Evolutionary conservation across 2,113 vertebrate species (phyloP).

Genomic region (Onychostruthus taczanowskii): DNA sequence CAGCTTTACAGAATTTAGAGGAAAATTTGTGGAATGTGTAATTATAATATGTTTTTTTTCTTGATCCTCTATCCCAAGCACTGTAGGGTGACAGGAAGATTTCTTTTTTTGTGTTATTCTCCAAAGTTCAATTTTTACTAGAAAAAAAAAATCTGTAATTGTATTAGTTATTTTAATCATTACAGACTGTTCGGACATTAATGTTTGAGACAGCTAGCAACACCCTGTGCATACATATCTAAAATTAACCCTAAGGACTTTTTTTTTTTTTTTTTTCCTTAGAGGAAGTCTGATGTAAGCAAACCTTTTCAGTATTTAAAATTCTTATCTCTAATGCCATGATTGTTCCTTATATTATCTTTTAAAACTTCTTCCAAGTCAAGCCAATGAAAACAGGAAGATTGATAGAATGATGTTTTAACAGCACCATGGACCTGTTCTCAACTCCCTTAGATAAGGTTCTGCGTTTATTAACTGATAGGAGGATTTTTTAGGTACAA

Average conservation of each 20-base stretch:
- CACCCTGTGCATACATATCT: neutral
- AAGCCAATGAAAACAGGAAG: neutral
- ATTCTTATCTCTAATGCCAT: too few relatives aligned
- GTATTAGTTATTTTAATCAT: neutral
- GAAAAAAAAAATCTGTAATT: neutral
- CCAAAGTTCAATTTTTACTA: neutral
- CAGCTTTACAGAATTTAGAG: neutral
- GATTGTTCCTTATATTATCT: neutral
- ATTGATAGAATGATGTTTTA: neutral
- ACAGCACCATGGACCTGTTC: neutral
- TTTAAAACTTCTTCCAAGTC: neutral
- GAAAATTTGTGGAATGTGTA: neutral
- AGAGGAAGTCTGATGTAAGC: too few relatives aligned
- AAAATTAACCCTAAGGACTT: neutral
- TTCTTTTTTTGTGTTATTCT: neutral
- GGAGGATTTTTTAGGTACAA: neutral
- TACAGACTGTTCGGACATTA: neutral
- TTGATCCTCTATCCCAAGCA: neutral
- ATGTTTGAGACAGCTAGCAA: neutral
- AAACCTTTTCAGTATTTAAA: too few relatives aligned
- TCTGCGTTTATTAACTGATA: neutral
- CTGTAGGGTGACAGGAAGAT: neutral
- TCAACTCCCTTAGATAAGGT: neutral
- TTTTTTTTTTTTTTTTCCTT: neutral
- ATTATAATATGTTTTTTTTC: neutral